Percentiles rank a stretch among this genome's conserved stretches.
phyloP scores from a whole-genome alignment of 2,888 invertebrate species.

The Alloplasta piceator region DNA sequence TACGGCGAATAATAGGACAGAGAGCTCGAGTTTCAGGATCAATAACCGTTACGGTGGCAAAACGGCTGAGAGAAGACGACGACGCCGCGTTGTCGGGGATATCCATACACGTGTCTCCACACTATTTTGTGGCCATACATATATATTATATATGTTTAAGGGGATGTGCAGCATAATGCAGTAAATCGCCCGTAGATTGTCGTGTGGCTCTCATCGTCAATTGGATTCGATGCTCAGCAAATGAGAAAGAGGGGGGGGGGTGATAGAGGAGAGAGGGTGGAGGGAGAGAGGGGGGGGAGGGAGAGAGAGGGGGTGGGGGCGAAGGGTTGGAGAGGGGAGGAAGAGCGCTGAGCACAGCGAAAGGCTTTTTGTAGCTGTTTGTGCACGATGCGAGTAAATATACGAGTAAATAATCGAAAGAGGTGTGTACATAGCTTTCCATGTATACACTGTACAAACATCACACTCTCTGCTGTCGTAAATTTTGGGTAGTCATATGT shows the following conservation, averaged over 20 bases:
- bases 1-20: constrained; percentile 64
- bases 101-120: constrained; percentile 28
- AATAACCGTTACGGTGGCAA: constrained; percentile 67
- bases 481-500: background rate
- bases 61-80: constrained; percentile 45
- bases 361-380: background rate
- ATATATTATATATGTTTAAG: background rate
- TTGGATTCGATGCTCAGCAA: background rate
- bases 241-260: no score
- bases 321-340: no score
- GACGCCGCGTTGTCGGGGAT: constrained; percentile 48
- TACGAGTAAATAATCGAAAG: constrained; percentile 21
- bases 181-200: background rate
- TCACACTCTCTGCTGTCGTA: constrained; percentile 10
- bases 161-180: background rate
- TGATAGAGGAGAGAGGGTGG: no score
- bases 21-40: constrained; percentile 66
- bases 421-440: background rate
- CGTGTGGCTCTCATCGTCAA: background rate
- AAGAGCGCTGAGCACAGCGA: background rate
- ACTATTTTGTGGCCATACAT: constrained; percentile 7
- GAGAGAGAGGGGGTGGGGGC: no score
- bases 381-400: background rate
- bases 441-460: constrained; percentile 20
- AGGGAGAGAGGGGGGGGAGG: no score